A percentile compares a stretch with the other conserved stretches of the same genome.
Evolutionary conservation across 2,888 invertebrate genomes (phyloP).

Genomic region (Drosophila longiperda): DNA sequence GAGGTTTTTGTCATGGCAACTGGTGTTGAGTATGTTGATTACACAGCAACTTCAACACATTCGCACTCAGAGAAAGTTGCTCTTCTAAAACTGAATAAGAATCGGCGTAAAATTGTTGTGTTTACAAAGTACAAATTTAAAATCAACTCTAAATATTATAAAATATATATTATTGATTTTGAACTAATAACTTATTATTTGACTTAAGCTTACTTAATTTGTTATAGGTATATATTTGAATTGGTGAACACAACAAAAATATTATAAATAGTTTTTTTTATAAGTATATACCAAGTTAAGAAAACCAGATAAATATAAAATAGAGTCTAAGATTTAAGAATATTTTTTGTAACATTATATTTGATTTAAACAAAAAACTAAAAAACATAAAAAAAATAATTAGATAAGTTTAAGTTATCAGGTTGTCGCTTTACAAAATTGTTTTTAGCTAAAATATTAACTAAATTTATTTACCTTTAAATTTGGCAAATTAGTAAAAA

Average conservation of each 20-base stretch:
- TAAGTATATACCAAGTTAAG: too few species aligned
- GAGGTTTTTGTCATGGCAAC: constrained; percentile 60
- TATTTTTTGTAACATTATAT: too few species aligned
- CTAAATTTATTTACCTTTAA: too few species aligned
- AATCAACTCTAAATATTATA: background rate
- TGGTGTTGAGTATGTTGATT: constrained; percentile 45
- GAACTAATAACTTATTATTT: background rate
- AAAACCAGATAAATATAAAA: background rate
- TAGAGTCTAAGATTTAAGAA: background rate
- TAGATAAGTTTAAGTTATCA: too few species aligned
- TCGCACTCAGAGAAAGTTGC: constrained; percentile 10
- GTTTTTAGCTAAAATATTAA: background rate
- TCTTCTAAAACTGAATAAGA: background rate
- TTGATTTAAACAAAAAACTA: too few species aligned
- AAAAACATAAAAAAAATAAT: too few species aligned
- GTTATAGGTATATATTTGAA: background rate
- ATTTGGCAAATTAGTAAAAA: background rate
- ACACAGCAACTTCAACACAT: constrained; percentile 35
- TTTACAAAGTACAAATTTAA: background rate
- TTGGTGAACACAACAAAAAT: background rate
- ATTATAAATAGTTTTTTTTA: background rate
- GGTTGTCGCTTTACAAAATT: too few species aligned
- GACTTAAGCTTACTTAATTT: background rate
- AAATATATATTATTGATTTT: background rate
- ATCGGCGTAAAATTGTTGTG: background rate